phyloP scores from a whole-genome alignment of 1,140 invertebrate species.

The Triops longicaudatus region DNA sequence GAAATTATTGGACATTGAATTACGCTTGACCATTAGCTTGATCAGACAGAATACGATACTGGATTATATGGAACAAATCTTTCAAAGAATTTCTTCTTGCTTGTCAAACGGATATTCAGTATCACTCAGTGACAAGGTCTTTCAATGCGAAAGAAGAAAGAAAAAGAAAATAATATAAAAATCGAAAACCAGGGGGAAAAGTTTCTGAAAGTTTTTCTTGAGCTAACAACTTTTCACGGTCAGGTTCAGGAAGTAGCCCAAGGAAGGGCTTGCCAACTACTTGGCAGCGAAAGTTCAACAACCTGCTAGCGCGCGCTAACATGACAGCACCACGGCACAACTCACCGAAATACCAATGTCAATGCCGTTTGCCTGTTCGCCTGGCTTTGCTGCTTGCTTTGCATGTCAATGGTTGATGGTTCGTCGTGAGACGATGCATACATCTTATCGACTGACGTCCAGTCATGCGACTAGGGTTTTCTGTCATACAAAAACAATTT shows the following conservation, averaged over 20 bases:
- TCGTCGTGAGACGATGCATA: not conserved
- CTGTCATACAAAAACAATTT: too few relatives aligned
- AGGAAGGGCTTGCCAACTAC: constrained; percentile 16
- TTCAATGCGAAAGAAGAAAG: not conserved
- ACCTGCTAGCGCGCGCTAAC: constrained; percentile 5
- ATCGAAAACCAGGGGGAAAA: not conserved
- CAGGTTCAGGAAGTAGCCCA: constrained; percentile 14
- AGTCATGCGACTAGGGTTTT: not conserved
- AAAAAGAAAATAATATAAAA: not conserved
- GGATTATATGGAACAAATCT: not conserved
- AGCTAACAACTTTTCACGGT: constrained; percentile 12
- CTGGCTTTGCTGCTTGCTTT: not conserved
- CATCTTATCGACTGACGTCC: not conserved
- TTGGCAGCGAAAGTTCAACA: constrained; percentile 22
- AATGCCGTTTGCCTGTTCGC: not conserved
- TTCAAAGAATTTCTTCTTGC: not conserved
- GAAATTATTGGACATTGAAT: too few relatives aligned
- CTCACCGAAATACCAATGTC: not conserved
- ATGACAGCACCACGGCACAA: not conserved
- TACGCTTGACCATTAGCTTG: not conserved
- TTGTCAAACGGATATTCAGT: not conserved
- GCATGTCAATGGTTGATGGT: not conserved
- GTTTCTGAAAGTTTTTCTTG: not conserved
- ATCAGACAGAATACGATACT: not conserved
- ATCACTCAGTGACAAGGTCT: not conserved